These are phyloP conservation scores for Nautilus pompilius DNA, from an alignment of 1,140 invertebrate genomes.

Conservation along the genomic window DNA sequence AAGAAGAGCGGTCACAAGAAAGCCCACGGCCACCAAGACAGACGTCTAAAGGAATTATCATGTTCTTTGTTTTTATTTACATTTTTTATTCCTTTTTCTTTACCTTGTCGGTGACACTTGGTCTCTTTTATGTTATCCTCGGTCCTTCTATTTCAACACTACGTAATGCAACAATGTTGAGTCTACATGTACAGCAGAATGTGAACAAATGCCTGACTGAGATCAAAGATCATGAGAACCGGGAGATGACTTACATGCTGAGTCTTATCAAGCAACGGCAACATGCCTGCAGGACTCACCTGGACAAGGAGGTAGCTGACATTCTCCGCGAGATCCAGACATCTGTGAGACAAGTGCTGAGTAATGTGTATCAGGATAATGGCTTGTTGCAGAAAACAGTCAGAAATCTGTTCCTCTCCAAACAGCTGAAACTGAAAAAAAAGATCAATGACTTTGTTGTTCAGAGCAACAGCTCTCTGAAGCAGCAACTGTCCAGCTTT, in stretches of 20 bases:
- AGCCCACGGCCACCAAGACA: not conserved
- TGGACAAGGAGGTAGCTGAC: not conserved
- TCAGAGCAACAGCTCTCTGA: not conserved
- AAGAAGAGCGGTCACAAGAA: not conserved
- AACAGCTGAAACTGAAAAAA: not conserved
- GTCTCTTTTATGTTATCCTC: conserved; percentile 2
- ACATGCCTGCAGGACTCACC: not conserved
- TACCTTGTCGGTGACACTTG: conserved; percentile 1
- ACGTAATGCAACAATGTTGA: not conserved
- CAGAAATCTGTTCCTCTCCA: not conserved
- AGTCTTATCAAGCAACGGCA: not conserved
- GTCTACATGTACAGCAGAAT: not conserved
- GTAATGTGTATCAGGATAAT: conserved; percentile 1
- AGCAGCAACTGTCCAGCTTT: not conserved
- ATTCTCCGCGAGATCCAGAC: not conserved
- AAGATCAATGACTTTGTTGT: not conserved
- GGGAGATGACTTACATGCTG: not conserved
- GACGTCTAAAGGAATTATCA: not conserved
- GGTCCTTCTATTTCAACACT: not conserved
- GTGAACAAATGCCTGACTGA: not conserved
- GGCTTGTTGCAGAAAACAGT: not conserved
- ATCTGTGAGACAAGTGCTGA: not conserved
- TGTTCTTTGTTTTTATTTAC: conserved; percentile 1
- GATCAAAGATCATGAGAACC: conserved; percentile 1
- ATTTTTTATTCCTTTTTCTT: conserved; percentile 2